Percentiles rank a stretch among this genome's conserved stretches.
Conservation (phyloP, 2,888 invertebrate species). For the Syritta pipiens region DNA sequence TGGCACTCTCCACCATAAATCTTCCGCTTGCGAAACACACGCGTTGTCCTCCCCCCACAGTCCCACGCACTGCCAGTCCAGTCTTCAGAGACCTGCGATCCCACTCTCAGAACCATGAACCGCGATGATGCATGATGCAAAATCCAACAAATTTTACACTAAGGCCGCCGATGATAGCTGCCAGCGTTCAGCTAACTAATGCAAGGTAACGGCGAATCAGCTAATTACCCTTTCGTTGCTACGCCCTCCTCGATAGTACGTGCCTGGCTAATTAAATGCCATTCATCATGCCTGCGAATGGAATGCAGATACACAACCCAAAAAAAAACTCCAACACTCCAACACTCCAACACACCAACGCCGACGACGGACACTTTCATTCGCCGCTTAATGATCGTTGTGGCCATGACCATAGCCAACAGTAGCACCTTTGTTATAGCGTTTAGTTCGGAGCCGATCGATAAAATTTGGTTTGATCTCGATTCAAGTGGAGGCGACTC, state of each 20-base stretch:
- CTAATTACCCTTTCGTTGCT: slow-evolving; percentile 61
- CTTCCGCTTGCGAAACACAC: slow-evolving; percentile 45
- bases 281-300: slow-evolving; percentile 59
- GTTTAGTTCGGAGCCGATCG: slow-evolving; percentile 54
- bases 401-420: slow-evolving; percentile 69
- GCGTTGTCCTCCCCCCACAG: background rate
- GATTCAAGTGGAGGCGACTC: slow-evolving; percentile 49
- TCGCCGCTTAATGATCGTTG: slow-evolving; percentile 44
- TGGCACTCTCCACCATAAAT: slow-evolving; percentile 34
- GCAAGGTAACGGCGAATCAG: slow-evolving; percentile 61
- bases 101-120: slow-evolving; percentile 23
- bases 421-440: slow-evolving; percentile 61
- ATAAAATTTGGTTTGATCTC: slow-evolving; percentile 44
- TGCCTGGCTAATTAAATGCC: slow-evolving; percentile 61
- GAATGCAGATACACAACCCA: slow-evolving; percentile 37
- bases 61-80: slow-evolving; percentile 45
- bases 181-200: slow-evolving; percentile 41
- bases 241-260: slow-evolving; percentile 60
- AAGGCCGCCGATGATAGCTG: slow-evolving; percentile 45
- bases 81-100: background rate
- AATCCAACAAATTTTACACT: slow-evolving; percentile 35
- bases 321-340: background rate
- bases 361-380: slow-evolving; percentile 54
- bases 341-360: background rate
- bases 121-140: slow-evolving; percentile 59